Percentiles rank a stretch among this genome's conserved stretches.
Evolutionary conservation across 1,140 invertebrate genomes (phyloP).

Genomic region (Hylyphantes graminicola): DNA sequence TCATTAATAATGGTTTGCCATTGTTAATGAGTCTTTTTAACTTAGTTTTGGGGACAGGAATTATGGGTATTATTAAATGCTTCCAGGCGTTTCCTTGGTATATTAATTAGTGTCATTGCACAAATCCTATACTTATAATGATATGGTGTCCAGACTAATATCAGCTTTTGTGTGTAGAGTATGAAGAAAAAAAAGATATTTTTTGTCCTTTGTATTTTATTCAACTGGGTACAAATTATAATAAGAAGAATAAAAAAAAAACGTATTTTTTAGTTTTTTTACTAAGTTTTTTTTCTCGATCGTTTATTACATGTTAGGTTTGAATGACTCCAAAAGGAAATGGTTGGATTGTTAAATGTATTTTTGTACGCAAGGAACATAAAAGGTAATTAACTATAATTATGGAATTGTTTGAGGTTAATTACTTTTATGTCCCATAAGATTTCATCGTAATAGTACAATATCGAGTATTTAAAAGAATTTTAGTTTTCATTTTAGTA

Average conservation of each 20-base stretch:
- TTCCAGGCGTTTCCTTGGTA: conserved; percentile 36
- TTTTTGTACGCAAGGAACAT: too few relatives aligned
- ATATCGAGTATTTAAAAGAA: too few relatives aligned
- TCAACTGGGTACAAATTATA: conserved; percentile 12
- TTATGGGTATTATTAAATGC: conserved; percentile 47
- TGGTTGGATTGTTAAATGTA: too few relatives aligned
- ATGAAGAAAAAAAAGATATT: background rate
- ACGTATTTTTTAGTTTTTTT: background rate
- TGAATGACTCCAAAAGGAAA: too few relatives aligned
- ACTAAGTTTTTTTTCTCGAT: too few relatives aligned
- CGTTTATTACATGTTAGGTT: too few relatives aligned
- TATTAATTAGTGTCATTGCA: conserved; percentile 44
- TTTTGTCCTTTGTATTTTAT: conserved; percentile 10
- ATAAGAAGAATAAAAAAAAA: background rate
- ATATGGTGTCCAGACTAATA: conserved; percentile 35
- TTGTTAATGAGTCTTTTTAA: conserved; percentile 50
- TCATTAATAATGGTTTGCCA: conserved; percentile 25
- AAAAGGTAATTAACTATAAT: too few relatives aligned
- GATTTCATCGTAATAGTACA: too few relatives aligned
- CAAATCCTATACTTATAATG: conserved; percentile 10
- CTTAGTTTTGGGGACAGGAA: conserved; percentile 9
- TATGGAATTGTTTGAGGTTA: too few relatives aligned
- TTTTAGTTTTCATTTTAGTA: too few relatives aligned
- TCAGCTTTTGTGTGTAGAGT: background rate
- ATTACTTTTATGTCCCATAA: too few relatives aligned